Percentiles rank a stretch among this genome's conserved stretches.
Conservation (phyloP, 2,797 vertebrate species). For the Liasis olivaceus region DNA sequence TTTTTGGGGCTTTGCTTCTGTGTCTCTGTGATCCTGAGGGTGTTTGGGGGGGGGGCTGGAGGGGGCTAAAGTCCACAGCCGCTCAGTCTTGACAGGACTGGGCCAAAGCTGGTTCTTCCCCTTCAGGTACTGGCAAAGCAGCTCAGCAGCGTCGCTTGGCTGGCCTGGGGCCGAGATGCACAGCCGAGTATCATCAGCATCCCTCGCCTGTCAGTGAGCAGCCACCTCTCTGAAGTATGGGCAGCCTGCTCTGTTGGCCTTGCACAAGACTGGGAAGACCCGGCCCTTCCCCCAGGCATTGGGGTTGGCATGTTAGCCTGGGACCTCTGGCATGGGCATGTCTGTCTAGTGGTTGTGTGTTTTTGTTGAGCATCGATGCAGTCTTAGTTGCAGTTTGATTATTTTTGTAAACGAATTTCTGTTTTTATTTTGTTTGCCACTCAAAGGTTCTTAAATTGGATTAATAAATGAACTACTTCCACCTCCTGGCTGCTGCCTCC, state of each 20-base stretch:
- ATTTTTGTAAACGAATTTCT: not conserved
- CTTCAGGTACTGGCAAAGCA: not conserved
- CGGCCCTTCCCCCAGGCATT: not conserved
- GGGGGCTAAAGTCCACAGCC: not conserved
- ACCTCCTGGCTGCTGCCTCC: too few relatives aligned
- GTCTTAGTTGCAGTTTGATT: not conserved
- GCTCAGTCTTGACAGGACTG: not conserved
- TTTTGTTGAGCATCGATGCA: not conserved
- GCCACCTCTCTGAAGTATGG: not conserved
- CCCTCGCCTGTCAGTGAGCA: not conserved
- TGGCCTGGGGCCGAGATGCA: not conserved
- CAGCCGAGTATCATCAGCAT: not conserved
- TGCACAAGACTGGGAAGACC: not conserved
- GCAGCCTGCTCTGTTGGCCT: not conserved
- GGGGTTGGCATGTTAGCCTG: not conserved
- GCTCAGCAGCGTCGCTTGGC: not conserved
- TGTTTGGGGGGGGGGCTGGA: not conserved
- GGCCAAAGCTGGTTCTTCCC: not conserved
- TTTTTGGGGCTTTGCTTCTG: not conserved
- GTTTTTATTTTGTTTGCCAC: not conserved
- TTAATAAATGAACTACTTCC: not conserved
- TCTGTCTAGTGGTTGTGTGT: not conserved
- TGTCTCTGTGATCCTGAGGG: not conserved
- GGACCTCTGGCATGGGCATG: not conserved
- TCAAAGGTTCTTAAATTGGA: not conserved